These are phyloP conservation scores for Argyresthia goedartella DNA, from an alignment of 2,888 invertebrate species.

Conservation along the genomic window DNA sequence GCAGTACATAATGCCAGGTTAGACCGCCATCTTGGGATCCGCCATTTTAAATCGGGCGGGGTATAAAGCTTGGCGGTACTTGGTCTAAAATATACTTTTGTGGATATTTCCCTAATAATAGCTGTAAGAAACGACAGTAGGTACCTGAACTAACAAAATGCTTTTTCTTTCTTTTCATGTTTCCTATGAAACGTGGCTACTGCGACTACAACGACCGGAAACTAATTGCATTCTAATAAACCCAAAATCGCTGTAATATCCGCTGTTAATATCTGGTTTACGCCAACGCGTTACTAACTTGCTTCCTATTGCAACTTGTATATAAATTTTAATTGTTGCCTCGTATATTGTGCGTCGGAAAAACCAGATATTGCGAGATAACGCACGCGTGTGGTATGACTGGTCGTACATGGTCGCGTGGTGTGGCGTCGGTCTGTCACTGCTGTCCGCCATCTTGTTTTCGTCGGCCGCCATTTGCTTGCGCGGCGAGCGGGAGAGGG, in stretches of 20 bases:
- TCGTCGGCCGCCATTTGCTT: slow-evolving; percentile 95
- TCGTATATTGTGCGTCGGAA: background rate
- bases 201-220: slow-evolving; percentile 47
- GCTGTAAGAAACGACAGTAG: background rate
- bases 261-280: slow-evolving; percentile 65
- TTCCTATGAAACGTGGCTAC: slow-evolving; percentile 66
- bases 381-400: slow-evolving; percentile 89
- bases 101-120: slow-evolving; percentile 2
- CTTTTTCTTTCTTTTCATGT: slow-evolving; percentile 70
- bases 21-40: slow-evolving; percentile 46
- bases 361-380: slow-evolving; percentile 88
- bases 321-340: slow-evolving; percentile 10
- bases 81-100: slow-evolving; percentile 14
- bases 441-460: slow-evolving; percentile 92
- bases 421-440: slow-evolving; percentile 94
- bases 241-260: slow-evolving; percentile 32
- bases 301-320: slow-evolving; percentile 42
- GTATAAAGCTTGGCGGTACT: slow-evolving; percentile 56
- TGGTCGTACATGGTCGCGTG: slow-evolving; percentile 98
- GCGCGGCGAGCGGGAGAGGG: slow-evolving; percentile 92
- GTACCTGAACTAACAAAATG: slow-evolving; percentile 58
- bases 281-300: slow-evolving; percentile 55
- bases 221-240: slow-evolving; percentile 35
- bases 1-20: slow-evolving; percentile 93
- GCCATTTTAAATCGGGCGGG: slow-evolving; percentile 31